Base-by-base conservation (phyloP, 2,888 invertebrate species). In the Taphrorychus bicolor region DNA sequence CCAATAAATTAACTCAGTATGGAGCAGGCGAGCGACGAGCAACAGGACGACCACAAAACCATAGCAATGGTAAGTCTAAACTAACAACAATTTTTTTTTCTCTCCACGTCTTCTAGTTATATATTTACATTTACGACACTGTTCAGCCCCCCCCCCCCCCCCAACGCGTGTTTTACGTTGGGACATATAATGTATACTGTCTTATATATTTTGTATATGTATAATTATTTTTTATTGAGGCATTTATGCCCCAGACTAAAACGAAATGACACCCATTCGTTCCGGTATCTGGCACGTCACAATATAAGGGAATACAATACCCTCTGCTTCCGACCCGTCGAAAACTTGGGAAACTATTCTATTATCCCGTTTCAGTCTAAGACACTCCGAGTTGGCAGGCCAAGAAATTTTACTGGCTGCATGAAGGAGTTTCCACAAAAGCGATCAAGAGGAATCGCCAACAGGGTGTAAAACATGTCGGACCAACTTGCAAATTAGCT, bases 401-500 rank as follows among this genome's bases (percentile, higher is more conserved):
- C 49, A 69, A 69, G 65, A 65, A 62, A 67, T 59, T 32, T 65
- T 65, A 52, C 22, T 41, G 42, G 61, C 60, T 66, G 69, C 69
- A 65, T 69, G 69, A 61, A 57, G 69, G 49, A 69, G 60, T 69
- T 61, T 66, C 65, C 59, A 69, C 65, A 69, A 69, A 64, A 32
- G 58, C 65, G 65, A 61, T 61, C 65, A 60, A 22, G 45, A 58
- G 61, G 67, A 72, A 71, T 72, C 51, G 69, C 65, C 70, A 70
- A 70, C 73, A 63, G 72, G 68, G 71, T 70, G 73, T 73, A 72
- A 70, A 74, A 73, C 72, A 71, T 71, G 70, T n/a, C n/a, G 72
- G 72, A 73, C 71, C 66, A 67, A 71, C 66, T 69, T 68, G 59
- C 41, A 69, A 72, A 69, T 58, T 41, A 57, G 59, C 65, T 49